Percentiles rank a stretch among this genome's conserved stretches.
Conservation (phyloP, 2,113 vertebrate species). For the Sigmodon hispidus region DNA sequence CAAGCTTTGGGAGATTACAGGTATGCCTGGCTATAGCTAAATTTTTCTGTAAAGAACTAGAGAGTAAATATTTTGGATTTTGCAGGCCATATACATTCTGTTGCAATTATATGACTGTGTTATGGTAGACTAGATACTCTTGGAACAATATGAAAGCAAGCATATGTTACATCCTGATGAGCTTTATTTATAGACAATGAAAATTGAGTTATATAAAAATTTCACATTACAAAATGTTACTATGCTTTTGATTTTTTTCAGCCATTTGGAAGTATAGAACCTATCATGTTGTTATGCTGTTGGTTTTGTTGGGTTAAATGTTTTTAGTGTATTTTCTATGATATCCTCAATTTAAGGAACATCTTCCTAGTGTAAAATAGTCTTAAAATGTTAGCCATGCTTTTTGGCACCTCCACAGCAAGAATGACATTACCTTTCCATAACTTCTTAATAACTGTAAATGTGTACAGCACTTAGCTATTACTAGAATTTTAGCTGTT, state of each 20-base stretch:
- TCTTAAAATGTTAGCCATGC: background rate
- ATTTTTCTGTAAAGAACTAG: background rate
- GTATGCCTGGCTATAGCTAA: background rate
- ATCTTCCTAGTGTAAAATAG: background rate
- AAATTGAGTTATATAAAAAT: background rate
- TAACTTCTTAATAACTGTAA: background rate
- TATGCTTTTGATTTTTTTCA: conserved; percentile 30
- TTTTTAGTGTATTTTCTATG: background rate
- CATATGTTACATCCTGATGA: background rate
- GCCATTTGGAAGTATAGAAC: background rate
- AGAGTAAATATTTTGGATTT: background rate
- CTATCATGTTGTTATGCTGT: background rate
- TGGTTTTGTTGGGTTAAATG: background rate
- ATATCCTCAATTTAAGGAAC: background rate
- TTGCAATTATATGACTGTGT: background rate
- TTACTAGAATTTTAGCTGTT: background rate
- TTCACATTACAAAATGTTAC: background rate
- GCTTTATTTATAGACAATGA: background rate
- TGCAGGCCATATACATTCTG: background rate
- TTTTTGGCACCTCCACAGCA: background rate
- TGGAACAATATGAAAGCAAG: background rate
- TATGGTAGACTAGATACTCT: background rate
- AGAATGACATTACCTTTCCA: background rate
- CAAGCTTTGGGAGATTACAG: background rate
- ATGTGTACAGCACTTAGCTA: background rate